Percentiles rank a stretch among this genome's conserved stretches.
These are phyloP conservation scores for Caenorhabditis auriculariae DNA, from an alignment of 2,888 invertebrate species.

Conservation along the genomic window DNA sequence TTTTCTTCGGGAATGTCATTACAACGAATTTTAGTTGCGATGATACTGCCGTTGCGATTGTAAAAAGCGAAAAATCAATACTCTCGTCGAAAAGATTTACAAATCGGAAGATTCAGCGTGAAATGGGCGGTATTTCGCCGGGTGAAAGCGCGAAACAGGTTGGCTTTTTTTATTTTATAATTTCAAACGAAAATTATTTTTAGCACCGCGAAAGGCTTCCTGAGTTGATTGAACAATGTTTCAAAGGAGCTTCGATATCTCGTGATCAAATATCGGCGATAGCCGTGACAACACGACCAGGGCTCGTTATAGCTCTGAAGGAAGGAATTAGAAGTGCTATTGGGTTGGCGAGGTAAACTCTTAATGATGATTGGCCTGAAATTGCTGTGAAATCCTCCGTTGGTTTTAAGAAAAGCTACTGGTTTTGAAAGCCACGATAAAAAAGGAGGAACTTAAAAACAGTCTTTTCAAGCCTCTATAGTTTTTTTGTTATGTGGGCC, in stretches of 20 bases:
- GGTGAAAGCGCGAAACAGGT: slow-evolving; percentile 46
- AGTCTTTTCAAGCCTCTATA: too few relatives aligned
- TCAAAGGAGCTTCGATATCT: slow-evolving; percentile 23
- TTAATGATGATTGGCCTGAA: too few relatives aligned
- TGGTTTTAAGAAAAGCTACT: slow-evolving; percentile 1
- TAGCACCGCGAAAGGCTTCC: slow-evolving; percentile 50
- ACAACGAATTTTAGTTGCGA: slow-evolving; percentile 50
- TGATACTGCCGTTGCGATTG: slow-evolving; percentile 56
- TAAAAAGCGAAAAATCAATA: slow-evolving; percentile 26
- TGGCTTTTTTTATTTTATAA: not conserved
- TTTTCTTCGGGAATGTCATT: not conserved
- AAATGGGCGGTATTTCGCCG: slow-evolving; percentile 53
- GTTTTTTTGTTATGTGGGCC: not conserved
- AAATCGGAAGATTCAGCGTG: slow-evolving; percentile 25
- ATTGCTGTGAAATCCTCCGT: slow-evolving; percentile 4
- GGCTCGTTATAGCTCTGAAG: slow-evolving; percentile 59
- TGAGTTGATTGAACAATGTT: slow-evolving; percentile 42
- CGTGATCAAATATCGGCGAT: slow-evolving; percentile 47
- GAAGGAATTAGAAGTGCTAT: slow-evolving; percentile 54
- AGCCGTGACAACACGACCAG: slow-evolving; percentile 56
- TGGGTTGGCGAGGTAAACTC: slow-evolving; percentile 44
- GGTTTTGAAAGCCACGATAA: too few relatives aligned
- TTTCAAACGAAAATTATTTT: not conserved
- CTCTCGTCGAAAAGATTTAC: slow-evolving; percentile 25
- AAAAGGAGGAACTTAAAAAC: too few relatives aligned